Base-by-base conservation (phyloP, 1,140 invertebrate species). In the Augochlora pura region DNA sequence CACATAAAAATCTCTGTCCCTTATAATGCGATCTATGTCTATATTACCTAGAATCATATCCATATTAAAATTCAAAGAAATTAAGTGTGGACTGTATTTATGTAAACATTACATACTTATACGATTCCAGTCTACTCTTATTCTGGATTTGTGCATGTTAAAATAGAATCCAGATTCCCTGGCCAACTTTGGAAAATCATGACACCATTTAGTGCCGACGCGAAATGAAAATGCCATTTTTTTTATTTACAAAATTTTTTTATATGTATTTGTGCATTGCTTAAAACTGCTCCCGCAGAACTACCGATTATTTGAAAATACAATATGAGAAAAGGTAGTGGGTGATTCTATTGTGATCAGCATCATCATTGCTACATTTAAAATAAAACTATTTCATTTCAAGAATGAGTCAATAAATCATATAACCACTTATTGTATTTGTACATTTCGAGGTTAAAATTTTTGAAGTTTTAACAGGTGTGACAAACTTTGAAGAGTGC, bases 91-190 rank as follows among this genome's bases (percentile, higher is more conserved):
- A 3, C 8, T n/a, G 18, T 9, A n/a, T 1, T n/a, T 2, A 57
- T 57, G 16, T 25, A 54, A 52, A 72, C 46, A 23, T 21, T 71
- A 93, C 94, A 91, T 91, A 95, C 95, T 94, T 86, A 96, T 95
- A 87, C 94, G 94, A 91, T 94, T 95, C 94, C 95, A 95, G 84
- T 96, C 94, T 62, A 95, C 93, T 38, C 93, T 92, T 18, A 94
- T 88, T 73, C 94, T 93, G 25, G 93, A 93, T 82, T 94, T 93
- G 77, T 94, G 93, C 72, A 91, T 94, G 84, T 95, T 95, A 84
- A 96, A 96, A 71, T 93, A 93, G 90, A 96, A 96, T 18, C 95
- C 95, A 38, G 94, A 94, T 84, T 96, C 95, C 87, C 94, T 94
- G 38, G 95, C 95, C 39, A 96, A 86, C 84, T 94, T 95, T n/a